Evolutionary conservation across 2,888 invertebrate genomes (phyloP).

Genomic region (Zhengitettix transpicula): DNA sequence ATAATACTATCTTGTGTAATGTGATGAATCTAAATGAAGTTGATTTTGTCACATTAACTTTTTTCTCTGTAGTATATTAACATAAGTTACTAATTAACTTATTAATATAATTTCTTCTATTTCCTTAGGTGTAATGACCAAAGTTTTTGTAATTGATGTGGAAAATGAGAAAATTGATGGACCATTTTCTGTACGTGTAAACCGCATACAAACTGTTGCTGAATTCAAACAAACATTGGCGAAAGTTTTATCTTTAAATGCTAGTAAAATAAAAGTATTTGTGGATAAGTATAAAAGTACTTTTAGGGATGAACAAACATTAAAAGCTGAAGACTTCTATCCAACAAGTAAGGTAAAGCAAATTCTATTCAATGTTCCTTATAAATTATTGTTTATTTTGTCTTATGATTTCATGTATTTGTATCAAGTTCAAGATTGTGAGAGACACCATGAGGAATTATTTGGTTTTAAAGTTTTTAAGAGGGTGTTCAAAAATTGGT

Average conservation of each 20-base stretch:
- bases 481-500: too few relatives aligned
- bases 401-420: too few relatives aligned
- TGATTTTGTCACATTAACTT: neutral
- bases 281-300: slow-evolving; percentile 27
- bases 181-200: slow-evolving; percentile 40
- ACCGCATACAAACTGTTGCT: slow-evolving; percentile 34
- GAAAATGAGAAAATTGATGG: slow-evolving; percentile 40
- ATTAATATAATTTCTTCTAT: neutral
- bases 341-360: slow-evolving; percentile 21
- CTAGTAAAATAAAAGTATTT: slow-evolving; percentile 27
- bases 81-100: too few relatives aligned
- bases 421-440: too few relatives aligned
- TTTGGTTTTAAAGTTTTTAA: too few relatives aligned
- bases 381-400: neutral
- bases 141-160: slow-evolving; percentile 44
- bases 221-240: slow-evolving; percentile 39
- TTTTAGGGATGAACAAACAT: slow-evolving; percentile 24
- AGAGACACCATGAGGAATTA: too few relatives aligned
- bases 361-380: neutral
- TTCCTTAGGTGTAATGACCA: slow-evolving; percentile 31
- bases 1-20: too few relatives aligned
- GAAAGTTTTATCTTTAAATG: slow-evolving; percentile 28
- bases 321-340: slow-evolving; percentile 25
- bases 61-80: slow-evolving; percentile 9
- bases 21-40: too few relatives aligned